A percentile compares a stretch with the other conserved stretches of the same genome.
phyloP scores from a whole-genome alignment of 2,888 invertebrate genomes.

The Hypsopygia costalis region DNA sequence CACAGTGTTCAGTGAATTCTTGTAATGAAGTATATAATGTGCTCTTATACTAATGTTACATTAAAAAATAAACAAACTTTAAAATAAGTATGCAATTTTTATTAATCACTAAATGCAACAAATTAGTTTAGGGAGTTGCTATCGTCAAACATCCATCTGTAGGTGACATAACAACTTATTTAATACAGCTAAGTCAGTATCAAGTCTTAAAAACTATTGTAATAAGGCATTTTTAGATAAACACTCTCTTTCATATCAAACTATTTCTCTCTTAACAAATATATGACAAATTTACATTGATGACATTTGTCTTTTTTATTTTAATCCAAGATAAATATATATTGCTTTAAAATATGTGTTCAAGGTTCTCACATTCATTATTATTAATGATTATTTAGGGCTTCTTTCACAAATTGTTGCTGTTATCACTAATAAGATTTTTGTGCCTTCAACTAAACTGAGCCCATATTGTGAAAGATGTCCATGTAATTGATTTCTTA shows the following conservation, averaged over 20 bases:
- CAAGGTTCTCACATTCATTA: slow-evolving; percentile 39
- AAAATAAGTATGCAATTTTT: slow-evolving; percentile 80
- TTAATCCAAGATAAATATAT: slow-evolving; percentile 53
- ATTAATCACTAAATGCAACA: slow-evolving; percentile 80
- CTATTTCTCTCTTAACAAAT: slow-evolving; percentile 71
- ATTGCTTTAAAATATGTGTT: slow-evolving; percentile 60
- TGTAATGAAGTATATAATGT: background rate
- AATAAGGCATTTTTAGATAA: slow-evolving; percentile 79
- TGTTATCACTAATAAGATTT: background rate
- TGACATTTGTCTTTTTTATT: slow-evolving; percentile 50
- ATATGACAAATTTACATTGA: slow-evolving; percentile 65
- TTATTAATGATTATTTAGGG: slow-evolving; percentile 40
- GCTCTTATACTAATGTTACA: background rate
- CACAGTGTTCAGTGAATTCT: slow-evolving; percentile 3
- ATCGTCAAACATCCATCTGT: slow-evolving; percentile 54
- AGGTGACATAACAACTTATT: slow-evolving; percentile 62
- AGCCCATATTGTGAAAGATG: slow-evolving; percentile 6
- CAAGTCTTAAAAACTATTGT: slow-evolving; percentile 75
- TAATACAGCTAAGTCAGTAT: slow-evolving; percentile 74
- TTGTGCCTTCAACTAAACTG: background rate
- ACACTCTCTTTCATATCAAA: slow-evolving; percentile 76
- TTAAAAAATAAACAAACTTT: slow-evolving; percentile 36
- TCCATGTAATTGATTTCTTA: slow-evolving; percentile 64
- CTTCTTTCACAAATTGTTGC: slow-evolving; percentile 6
- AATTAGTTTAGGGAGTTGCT: slow-evolving; percentile 71